Evolutionary conservation across 2,113 vertebrate species (phyloP).

Genomic region (Pteronura brasiliensis): DNA sequence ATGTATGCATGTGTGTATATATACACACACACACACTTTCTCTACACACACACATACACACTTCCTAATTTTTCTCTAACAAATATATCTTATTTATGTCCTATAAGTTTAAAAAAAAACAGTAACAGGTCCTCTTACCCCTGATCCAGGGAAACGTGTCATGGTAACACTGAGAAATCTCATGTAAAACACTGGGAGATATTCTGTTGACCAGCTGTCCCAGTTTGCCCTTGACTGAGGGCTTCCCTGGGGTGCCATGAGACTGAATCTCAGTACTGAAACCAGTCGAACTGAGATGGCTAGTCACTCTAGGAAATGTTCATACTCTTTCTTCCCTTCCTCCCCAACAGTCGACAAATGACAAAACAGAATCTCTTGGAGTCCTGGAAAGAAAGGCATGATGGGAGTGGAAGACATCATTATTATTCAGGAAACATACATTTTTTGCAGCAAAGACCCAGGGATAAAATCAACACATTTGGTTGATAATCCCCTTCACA

Average conservation of each 20-base stretch:
- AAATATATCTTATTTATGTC: background rate
- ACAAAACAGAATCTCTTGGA: background rate
- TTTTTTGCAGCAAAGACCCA: slow-evolving; percentile 71
- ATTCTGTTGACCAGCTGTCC: background rate
- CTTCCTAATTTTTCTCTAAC: background rate
- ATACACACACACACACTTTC: background rate
- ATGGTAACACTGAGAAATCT: background rate
- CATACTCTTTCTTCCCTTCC: background rate
- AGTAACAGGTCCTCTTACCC: background rate
- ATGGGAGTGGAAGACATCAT: background rate
- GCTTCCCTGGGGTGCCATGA: background rate
- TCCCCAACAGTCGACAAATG: background rate
- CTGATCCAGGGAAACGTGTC: background rate
- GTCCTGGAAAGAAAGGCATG: background rate
- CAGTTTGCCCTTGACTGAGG: background rate
- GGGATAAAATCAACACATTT: slow-evolving; percentile 66
- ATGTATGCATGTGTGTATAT: too few relatives aligned
- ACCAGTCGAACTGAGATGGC: background rate
- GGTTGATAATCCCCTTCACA: slow-evolving; percentile 63
- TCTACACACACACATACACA: background rate
- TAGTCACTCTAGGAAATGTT: background rate
- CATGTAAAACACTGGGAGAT: background rate
- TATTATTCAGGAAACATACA: slow-evolving; percentile 49
- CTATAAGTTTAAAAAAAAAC: background rate
- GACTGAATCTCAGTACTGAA: background rate